Conservation (phyloP, 2,888 invertebrate species). For the Myopa tessellatipennis region DNA sequence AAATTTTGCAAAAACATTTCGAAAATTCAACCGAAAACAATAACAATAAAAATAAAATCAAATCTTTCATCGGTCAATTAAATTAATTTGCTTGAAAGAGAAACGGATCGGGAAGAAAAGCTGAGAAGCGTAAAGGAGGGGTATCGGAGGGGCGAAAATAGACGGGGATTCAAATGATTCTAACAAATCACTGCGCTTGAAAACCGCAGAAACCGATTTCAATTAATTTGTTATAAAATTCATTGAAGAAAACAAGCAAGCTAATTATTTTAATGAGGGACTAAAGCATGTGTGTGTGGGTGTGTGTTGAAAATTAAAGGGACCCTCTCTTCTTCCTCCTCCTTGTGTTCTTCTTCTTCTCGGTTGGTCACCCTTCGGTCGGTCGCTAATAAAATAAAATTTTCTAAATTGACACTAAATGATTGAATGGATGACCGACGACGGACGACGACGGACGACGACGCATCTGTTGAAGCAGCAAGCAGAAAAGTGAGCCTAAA, state of each 20-base stretch:
- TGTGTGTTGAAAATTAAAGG: neutral
- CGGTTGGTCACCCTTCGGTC: constrained; percentile 20
- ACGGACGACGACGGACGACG: neutral
- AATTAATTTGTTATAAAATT: constrained; percentile 35
- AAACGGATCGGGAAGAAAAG: neutral
- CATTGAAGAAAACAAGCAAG: constrained; percentile 37
- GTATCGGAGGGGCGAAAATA: neutral
- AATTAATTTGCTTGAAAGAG: constrained; percentile 28
- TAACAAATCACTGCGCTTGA: no score
- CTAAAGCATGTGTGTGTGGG: neutral
- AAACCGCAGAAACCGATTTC: constrained; percentile 19
- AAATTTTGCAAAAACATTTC: neutral
- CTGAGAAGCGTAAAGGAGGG: neutral
- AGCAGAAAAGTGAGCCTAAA: neutral
- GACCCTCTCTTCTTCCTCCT: neutral
- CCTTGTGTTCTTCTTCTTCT: neutral
- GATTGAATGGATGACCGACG: neutral
- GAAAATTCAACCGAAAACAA: neutral
- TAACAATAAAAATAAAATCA: constrained; percentile 26
- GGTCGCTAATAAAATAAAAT: constrained; percentile 14
- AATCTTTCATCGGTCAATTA: constrained; percentile 33
- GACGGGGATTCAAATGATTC: no score
- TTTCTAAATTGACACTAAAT: constrained; percentile 29
- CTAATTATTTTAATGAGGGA: constrained; percentile 34
- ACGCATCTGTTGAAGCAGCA: neutral